Evolutionary conservation across 2,113 vertebrate species (phyloP).

Genomic region (Cacatua alba): DNA sequence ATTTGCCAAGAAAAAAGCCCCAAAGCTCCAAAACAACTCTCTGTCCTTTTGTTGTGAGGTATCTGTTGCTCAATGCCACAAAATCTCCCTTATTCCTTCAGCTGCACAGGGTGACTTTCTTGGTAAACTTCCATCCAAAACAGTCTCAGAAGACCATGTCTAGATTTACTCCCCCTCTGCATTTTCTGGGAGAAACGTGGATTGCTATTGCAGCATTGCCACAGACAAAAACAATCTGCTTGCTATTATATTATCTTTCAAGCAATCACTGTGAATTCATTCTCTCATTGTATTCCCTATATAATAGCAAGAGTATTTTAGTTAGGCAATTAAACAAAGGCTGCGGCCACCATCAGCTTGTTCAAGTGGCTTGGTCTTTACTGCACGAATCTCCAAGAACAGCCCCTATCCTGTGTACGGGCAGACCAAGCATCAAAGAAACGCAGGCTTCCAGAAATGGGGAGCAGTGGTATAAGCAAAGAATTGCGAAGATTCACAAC

Average conservation of each 20-base stretch:
- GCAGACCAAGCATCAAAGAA: not conserved
- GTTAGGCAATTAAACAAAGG: not conserved
- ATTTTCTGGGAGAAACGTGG: not conserved
- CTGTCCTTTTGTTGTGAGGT: conserved; percentile 15
- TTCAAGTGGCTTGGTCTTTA: not conserved
- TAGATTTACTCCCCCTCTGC: not conserved
- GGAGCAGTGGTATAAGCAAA: not conserved
- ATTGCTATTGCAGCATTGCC: not conserved
- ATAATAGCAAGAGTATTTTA: not conserved
- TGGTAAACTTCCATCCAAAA: conserved; percentile 17
- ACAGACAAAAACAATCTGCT: accelerated
- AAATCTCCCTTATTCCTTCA: not conserved
- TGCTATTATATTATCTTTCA: not conserved
- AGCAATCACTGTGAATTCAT: not conserved
- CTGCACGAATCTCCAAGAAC: not conserved
- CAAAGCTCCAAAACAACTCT: not conserved
- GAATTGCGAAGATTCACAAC: not conserved
- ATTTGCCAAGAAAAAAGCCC: not conserved
- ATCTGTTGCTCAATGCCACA: conserved; percentile 30
- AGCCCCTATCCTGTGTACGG: not conserved
- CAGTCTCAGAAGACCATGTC: not conserved
- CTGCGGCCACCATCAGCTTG: not conserved
- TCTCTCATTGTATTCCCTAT: not conserved
- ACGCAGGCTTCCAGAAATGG: not conserved
- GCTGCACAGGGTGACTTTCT: not conserved